Evolutionary conservation across 2,888 invertebrate genomes (phyloP).

Genomic region (Argyra leucocephala): DNA sequence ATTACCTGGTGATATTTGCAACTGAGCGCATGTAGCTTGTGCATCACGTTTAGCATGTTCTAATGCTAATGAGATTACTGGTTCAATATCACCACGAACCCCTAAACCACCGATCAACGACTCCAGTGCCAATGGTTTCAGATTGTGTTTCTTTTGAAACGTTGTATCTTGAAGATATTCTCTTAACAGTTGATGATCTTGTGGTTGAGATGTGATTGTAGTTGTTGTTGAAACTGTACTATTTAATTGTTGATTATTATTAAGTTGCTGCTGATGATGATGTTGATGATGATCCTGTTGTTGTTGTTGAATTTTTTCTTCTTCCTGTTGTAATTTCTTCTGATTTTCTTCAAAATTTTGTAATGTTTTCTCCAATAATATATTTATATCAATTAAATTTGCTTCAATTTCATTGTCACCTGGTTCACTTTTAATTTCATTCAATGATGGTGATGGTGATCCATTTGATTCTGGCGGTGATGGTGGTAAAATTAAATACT

Average conservation of each 20-base stretch:
- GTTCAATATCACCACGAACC: conserved; percentile 68
- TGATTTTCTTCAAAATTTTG: conserved; percentile 22
- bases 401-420: conserved; percentile 39
- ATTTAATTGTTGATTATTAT: conserved; percentile 16
- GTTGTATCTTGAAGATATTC: conserved; percentile 76
- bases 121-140: conserved; percentile 65
- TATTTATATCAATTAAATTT: conserved; percentile 36
- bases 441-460: conserved; percentile 46
- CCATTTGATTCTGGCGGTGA: conserved; percentile 53
- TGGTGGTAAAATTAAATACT: conserved; percentile 48
- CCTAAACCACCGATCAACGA: conserved; percentile 49
- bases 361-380: conserved; percentile 30
- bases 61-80: conserved; percentile 73
- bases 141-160: conserved; percentile 73
- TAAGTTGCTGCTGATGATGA: conserved; percentile 12
- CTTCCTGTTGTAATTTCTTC: conserved; percentile 15
- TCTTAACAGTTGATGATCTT: conserved; percentile 66
- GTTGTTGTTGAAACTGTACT: conserved; percentile 27
- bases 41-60: conserved; percentile 80
- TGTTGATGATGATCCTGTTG: conserved; percentile 26
- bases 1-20: conserved; percentile 83
- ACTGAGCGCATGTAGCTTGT: conserved; percentile 70
- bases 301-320: conserved; percentile 21
- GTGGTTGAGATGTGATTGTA: conserved; percentile 38
- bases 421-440: conserved; percentile 40